Percentiles rank a stretch among this genome's conserved stretches.
phyloP scores from a whole-genome alignment of 1,140 invertebrate genomes.

The Pararge aegeria region DNA sequence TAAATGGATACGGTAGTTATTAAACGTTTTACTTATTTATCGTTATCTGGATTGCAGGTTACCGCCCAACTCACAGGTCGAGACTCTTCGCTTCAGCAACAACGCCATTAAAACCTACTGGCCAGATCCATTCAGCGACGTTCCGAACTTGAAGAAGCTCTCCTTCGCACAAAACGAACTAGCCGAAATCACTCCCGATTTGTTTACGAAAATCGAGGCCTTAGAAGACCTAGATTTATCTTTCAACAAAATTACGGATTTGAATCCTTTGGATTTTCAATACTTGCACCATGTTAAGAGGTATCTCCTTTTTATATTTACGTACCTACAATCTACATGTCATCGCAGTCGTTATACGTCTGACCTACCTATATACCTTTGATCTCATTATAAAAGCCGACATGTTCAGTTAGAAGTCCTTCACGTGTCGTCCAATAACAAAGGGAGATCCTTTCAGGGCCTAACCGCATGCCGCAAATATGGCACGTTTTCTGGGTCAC shows the following conservation, averaged over 20 bases:
- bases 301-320: constrained; percentile 22
- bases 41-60: constrained; percentile 53
- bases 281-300: constrained; percentile 52
- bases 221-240: constrained; percentile 79
- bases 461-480: too few relatives aligned
- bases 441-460: too few relatives aligned
- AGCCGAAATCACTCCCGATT: constrained; percentile 57
- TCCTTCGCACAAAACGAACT: constrained; percentile 67
- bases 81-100: constrained; percentile 61
- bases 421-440: too few relatives aligned
- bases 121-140: constrained; percentile 65
- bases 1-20: too few relatives aligned
- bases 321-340: too few relatives aligned
- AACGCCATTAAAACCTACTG: constrained; percentile 69
- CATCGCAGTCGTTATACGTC: too few relatives aligned
- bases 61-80: constrained; percentile 62
- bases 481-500: too few relatives aligned
- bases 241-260: constrained; percentile 71
- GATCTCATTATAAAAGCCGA: too few relatives aligned
- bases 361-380: too few relatives aligned
- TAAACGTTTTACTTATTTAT: too few relatives aligned
- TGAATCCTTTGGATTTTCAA: constrained; percentile 64
- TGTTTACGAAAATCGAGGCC: constrained; percentile 59
- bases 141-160: constrained; percentile 58
- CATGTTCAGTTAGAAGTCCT: too few relatives aligned